A percentile compares a stretch with the other conserved stretches of the same genome.
phyloP scores from a whole-genome alignment of 2,797 vertebrate species.

The Tapirus indicus region DNA sequence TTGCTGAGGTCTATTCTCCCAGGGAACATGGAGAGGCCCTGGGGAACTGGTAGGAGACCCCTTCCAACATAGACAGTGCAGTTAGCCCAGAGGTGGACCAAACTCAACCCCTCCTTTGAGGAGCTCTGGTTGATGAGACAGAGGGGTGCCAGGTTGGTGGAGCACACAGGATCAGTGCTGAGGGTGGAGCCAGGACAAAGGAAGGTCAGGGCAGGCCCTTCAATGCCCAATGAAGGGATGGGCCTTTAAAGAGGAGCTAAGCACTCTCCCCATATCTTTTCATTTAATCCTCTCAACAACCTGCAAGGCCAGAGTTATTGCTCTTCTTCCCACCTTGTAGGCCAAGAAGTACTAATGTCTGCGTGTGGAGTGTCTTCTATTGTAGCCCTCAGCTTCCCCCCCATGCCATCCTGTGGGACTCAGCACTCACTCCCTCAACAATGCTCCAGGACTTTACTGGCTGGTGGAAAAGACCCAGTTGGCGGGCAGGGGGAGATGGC shows the following conservation, averaged over 20 bases:
- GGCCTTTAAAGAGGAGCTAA: neutral
- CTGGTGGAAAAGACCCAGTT: neutral
- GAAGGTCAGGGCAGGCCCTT: constrained; percentile 22
- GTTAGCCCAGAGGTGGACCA: neutral
- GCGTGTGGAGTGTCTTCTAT: neutral
- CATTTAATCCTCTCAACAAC: constrained; percentile 52
- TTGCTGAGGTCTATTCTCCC: constrained; percentile 10
- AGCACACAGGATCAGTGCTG: neutral
- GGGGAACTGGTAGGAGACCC: neutral
- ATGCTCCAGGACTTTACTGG: neutral
- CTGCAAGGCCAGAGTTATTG: neutral
- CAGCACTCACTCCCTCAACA: neutral
- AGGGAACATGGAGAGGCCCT: neutral
- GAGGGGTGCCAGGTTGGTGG: neutral
- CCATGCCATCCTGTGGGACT: neutral
- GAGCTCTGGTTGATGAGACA: neutral
- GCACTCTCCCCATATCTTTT: neutral
- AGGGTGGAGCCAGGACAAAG: constrained; percentile 21
- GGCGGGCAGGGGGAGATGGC: neutral
- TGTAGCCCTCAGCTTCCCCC: neutral
- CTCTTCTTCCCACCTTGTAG: neutral
- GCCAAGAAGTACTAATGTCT: neutral
- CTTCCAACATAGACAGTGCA: neutral
- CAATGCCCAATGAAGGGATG: neutral
- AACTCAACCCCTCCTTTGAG: constrained; percentile 1